Evolutionary conservation across 1,140 invertebrate species (phyloP), one percentile per base, ranked within the genome.

Genomic region (Globodera ellingtonae): DNA sequence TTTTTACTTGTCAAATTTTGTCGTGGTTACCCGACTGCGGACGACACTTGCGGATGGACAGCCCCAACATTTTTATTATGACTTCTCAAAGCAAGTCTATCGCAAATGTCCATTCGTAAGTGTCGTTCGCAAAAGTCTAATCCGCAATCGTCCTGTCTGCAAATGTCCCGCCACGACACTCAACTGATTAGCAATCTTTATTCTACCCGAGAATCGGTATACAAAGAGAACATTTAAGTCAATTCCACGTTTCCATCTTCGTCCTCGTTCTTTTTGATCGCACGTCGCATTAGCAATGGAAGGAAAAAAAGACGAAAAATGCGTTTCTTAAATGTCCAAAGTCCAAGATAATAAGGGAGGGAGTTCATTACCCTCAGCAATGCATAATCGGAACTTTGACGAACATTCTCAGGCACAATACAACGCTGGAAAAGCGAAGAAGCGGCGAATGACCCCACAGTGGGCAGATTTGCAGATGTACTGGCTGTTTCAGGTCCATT

Each of bases 231-330:
- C 35, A 35, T 35, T 62, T 18, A 13, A 15, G 52, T 10, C 15
- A 13, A 62, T 2, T 62, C 13, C 13, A 62, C 56, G 15, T 18
- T 18, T 52, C 0, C 13, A 62, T 5, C 56, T 62, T 15, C 56
- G 15, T 15, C 56, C 4, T 62, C 67, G 13, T 70, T 59, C 24
- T n/a, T 15, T 66, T 44, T 47, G 15, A 76, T 76, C 4, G 75
- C 46, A 13, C 65, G 52, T 52, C 47, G 44, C 75, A 77, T 77
- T 7, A 69, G 47, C 75, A 77, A 65, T 44, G 75, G 75, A 47
- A 67, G 69, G 21, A 77, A 77, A 47, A 77, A 77, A 67, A 77
- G 75, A 21, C 75, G 75, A 10, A 65, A 77, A 21, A 77, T 77
- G 10, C 75, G 52, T 59, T 67, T 77, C 75, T 77, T 44, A 70